Evolutionary conservation across 2,888 invertebrate species (phyloP).

Genomic region (Idaea straminata): DNA sequence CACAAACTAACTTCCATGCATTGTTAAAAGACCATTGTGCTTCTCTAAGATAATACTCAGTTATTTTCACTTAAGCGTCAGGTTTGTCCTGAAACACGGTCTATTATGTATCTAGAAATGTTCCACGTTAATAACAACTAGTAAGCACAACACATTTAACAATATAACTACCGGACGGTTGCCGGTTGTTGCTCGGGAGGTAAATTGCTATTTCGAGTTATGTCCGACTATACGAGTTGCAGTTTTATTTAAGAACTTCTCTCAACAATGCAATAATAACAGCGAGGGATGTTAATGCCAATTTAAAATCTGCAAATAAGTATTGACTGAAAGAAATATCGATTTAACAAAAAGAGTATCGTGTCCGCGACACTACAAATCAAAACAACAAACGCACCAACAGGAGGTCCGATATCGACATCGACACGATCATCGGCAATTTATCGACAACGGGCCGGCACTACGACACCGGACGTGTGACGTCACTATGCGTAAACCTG

Average conservation of each 20-base stretch:
- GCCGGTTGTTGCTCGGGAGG: background rate
- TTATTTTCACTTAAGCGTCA: background rate
- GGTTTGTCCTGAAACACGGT: background rate
- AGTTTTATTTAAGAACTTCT: background rate
- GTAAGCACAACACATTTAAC: background rate
- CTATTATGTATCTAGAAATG: background rate
- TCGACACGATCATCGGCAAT: constrained; percentile 62
- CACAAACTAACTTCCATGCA: constrained; percentile 33
- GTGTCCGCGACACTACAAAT: constrained; percentile 63
- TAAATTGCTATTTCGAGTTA: constrained; percentile 1
- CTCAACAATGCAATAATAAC: background rate
- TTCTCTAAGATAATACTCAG: background rate
- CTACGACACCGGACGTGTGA: constrained; percentile 67
- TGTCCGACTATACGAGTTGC: background rate
- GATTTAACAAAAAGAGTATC: constrained; percentile 60
- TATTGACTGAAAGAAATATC: constrained; percentile 14
- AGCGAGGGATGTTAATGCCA: background rate
- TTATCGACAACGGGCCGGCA: constrained; percentile 14
- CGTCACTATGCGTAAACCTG: constrained; percentile 72
- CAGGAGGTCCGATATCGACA: constrained; percentile 68
- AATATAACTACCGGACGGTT: background rate
- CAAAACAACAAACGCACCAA: constrained; percentile 71
- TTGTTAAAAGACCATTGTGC: constrained; percentile 28
- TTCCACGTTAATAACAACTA: background rate
- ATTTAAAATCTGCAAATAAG: constrained; percentile 16